phyloP scores from a whole-genome alignment of 2,797 vertebrate genomes.

The Stomatorhinus walkeri region DNA sequence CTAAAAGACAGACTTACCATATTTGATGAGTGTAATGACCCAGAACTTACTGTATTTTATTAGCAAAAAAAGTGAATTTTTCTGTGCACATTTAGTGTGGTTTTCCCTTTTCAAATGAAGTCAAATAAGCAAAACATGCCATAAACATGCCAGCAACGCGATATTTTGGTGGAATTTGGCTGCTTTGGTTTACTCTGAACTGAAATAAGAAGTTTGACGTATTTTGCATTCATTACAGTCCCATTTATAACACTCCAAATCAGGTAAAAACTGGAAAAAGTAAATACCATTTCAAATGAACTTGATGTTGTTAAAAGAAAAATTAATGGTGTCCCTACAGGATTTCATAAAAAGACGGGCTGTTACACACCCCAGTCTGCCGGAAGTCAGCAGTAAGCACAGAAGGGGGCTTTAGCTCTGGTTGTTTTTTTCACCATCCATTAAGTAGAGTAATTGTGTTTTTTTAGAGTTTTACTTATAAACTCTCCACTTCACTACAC shows the following conservation, averaged over 20 bases:
- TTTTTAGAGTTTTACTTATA: not conserved
- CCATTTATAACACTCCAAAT: not conserved
- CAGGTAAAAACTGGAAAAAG: not conserved
- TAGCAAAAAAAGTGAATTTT: not conserved
- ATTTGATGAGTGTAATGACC: not conserved
- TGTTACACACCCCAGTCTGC: not conserved
- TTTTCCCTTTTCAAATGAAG: not conserved
- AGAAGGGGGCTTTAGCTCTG: not conserved
- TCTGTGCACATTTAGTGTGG: not conserved
- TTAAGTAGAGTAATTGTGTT: not conserved
- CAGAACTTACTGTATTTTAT: not conserved
- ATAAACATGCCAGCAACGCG: not conserved
- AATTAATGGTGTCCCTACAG: not conserved
- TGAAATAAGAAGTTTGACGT: not conserved
- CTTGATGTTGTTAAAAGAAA: not conserved
- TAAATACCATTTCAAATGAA: not conserved
- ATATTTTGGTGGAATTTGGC: not conserved
- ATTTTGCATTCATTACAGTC: not conserved
- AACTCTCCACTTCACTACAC: not conserved
- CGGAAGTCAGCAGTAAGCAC: not conserved
- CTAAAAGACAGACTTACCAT: not conserved
- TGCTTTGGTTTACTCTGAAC: not conserved
- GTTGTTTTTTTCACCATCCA: not conserved
- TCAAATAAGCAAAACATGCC: not conserved
- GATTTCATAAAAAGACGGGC: not conserved